Base-by-base conservation (phyloP, 1,140 invertebrate genomes). In the Acromyrmex heyeri region DNA sequence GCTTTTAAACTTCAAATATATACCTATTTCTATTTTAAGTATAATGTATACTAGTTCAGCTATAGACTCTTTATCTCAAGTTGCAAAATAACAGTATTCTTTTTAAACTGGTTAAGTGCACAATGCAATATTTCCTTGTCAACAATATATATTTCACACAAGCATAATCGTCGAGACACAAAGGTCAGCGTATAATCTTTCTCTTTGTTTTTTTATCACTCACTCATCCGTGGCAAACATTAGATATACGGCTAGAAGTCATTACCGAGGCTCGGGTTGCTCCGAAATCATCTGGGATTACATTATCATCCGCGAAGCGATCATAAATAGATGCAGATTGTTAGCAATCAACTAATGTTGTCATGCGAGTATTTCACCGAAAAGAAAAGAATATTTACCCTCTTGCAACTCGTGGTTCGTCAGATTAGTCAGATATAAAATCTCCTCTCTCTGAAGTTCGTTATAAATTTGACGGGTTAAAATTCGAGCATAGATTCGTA, bases 361-460 rank as follows among this genome's bases (percentile, higher is more conserved):
- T 27, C 44, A 79, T 1, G n/a, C 30, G 12, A 64, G 67, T 12
- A 21, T 2, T 34, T 44, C 59, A 4, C 38, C 0, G 27, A 21
- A 30, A 55, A 48, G 10, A 87, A 62, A 61, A 57, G 14, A 62
- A 82, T 86, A 81, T 81, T 81, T 86, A 88, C 81, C 76, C 77
- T 76, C 16, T 73, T 27, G 18, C 21, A 59, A 30, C 0, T 24
- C 34, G 53, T 65, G 57, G 48, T 79, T 77, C 83, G 83, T 82
- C 86, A 72, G 86, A 88, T 53, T 77, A 83, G 76, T 82, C 81
- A 72, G 86, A 88, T 53, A 88, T 67, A 88, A 86, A 89, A 44
- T 34, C 30, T 34, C 27, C 55, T 50, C 30, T 30, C 14, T 62
- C 34, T 10, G 76, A 88, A 88, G 77, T 88, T 82, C 44, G 57